Evolutionary conservation across 2,113 vertebrate genomes (phyloP), one percentile per base, ranked within the genome.

Genomic region (Orycteropus afer): DNA sequence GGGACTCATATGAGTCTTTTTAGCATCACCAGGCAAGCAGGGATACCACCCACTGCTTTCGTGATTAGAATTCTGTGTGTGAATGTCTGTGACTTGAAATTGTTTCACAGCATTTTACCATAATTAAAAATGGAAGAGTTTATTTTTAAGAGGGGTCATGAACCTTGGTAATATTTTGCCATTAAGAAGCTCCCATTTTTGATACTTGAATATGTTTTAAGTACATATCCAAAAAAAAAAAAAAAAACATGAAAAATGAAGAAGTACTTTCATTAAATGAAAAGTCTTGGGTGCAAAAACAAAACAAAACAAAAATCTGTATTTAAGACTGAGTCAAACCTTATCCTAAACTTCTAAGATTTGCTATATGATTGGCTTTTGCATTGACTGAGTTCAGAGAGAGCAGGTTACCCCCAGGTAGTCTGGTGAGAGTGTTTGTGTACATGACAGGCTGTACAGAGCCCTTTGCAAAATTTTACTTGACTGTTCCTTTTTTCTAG

Each of bases 51-150:
- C 89, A 95, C 97, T 95, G 80, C 91, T 96, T 95, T 96, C 74
- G 51, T 95, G 95, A 97, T 92, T 97, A 96, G 90, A 77, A 96
- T 67, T 96, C 73, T 90, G 14, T 61, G 69, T 65, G 49, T 78
- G 90, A 89, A 84, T 61, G 89, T 84, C 94, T 96, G 78, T 93
- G 95, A 93, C 95, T 96, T 90, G 95, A 95, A 96, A 97, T 59
- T 74, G 93, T 95, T 97, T 96, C 92, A 86, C 23, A 57, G 92
- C 77, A 53, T 95, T 97, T 96, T 91, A 18, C 59, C 89, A 3
- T 97, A 97, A 96, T 97, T 98, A 98, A 97, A 97, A 92, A 94
- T 71, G 40, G 96, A 96, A 96, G 93, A 42, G 34, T 47, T 71
- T 94, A 90, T 25, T 96, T 97, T 86, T 96, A 89, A 95, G 92